phyloP scores from a whole-genome alignment of 2,113 vertebrate species.

The Pterocles burchelli region DNA sequence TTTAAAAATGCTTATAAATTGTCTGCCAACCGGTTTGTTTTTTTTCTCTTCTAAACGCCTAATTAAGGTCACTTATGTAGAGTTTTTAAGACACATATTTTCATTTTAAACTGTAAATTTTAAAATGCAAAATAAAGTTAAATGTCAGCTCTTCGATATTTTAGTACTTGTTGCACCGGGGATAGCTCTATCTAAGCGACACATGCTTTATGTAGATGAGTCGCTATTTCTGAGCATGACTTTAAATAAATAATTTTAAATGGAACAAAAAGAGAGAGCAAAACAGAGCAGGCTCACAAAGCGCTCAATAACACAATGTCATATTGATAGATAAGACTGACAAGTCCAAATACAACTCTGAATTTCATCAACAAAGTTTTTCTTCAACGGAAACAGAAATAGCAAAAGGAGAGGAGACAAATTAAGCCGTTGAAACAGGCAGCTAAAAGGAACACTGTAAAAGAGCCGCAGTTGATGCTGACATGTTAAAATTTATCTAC shows the following conservation, averaged over 20 bases:
- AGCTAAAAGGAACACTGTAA: rapidly evolving
- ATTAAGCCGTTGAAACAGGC: neutral
- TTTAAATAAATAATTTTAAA: conserved; percentile 1
- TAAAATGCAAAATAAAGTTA: neutral
- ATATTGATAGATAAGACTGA: conserved; percentile 14
- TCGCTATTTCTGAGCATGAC: neutral
- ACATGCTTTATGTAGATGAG: neutral
- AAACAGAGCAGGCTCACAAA: neutral
- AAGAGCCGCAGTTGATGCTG: neutral
- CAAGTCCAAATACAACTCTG: conserved; percentile 10
- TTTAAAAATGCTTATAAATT: neutral
- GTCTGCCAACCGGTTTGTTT: neutral
- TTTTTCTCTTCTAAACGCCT: neutral
- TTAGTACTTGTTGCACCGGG: neutral
- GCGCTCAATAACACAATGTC: neutral
- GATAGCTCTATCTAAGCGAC: neutral
- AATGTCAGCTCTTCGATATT: neutral
- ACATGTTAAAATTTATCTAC: neutral
- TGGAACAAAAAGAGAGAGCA: neutral
- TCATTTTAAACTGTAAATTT: neutral
- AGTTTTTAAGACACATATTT: neutral
- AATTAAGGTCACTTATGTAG: neutral
- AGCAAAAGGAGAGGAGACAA: neutral
- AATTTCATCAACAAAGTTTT: neutral
- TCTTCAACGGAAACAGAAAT: neutral